These are phyloP conservation scores for Thymelicus sylvestris DNA, from an alignment of 2,888 invertebrate species.

Conservation along the genomic window DNA sequence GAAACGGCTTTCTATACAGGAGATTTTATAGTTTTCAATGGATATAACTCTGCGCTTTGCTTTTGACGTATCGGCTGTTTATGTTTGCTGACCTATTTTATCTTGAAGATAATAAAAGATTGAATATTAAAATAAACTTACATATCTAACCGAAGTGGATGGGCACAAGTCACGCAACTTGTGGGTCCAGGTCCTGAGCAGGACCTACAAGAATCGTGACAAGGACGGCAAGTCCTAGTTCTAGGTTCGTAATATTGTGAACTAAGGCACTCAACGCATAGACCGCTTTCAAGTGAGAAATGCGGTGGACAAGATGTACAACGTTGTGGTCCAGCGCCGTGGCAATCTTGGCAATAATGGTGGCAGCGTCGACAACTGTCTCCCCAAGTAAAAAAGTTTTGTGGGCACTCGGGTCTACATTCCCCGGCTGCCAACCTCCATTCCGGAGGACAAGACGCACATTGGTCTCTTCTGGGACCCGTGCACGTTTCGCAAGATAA, in stretches of 20 bases:
- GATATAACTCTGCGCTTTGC: slow-evolving; percentile 26
- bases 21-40: slow-evolving; percentile 30
- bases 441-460: slow-evolving; percentile 91
- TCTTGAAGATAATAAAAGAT: slow-evolving; percentile 6
- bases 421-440: slow-evolving; percentile 93
- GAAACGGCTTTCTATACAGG: slow-evolving; percentile 24
- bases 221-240: slow-evolving; percentile 88
- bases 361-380: slow-evolving; percentile 95
- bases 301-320: slow-evolving; percentile 90
- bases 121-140: slow-evolving; percentile 48
- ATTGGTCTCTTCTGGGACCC: slow-evolving; percentile 93
- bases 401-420: slow-evolving; percentile 93
- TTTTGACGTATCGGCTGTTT: slow-evolving; percentile 26
- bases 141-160: slow-evolving; percentile 88
- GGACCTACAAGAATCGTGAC: slow-evolving; percentile 88
- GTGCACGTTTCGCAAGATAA: slow-evolving; percentile 93
- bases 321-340: slow-evolving; percentile 90
- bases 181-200: slow-evolving; percentile 90
- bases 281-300: slow-evolving; percentile 88
- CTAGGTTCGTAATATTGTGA: slow-evolving; percentile 90
- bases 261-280: slow-evolving; percentile 90
- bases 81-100: slow-evolving; percentile 27
- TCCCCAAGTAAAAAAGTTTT: slow-evolving; percentile 92
- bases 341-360: slow-evolving; percentile 94
- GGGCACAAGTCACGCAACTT: slow-evolving; percentile 88